phyloP scores from a whole-genome alignment of 2,797 vertebrate genomes.

The Lerista edwardsae region DNA sequence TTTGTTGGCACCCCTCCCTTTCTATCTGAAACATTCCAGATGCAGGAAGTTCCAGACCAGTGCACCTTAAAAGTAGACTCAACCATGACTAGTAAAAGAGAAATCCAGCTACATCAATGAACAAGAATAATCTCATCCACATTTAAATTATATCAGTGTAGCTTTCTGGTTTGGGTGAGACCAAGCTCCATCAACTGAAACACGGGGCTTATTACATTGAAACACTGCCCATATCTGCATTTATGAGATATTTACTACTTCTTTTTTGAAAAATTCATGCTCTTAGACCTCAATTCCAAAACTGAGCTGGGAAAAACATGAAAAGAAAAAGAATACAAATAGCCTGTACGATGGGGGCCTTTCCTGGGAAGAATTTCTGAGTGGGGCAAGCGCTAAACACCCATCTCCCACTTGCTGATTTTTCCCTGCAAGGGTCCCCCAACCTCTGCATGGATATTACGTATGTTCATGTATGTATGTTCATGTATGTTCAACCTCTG shows the following conservation, averaged over 20 bases:
- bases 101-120: background rate
- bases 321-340: no score
- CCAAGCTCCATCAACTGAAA: background rate
- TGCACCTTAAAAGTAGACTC: background rate
- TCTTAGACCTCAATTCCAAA: no score
- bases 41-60: constrained; percentile 27
- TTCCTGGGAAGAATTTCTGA: no score
- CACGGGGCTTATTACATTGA: background rate
- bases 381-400: no score
- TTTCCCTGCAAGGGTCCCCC: no score
- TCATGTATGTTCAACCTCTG: no score
- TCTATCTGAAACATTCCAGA: constrained; percentile 7
- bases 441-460: no score
- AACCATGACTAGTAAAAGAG: constrained; percentile 3
- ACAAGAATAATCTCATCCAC: background rate
- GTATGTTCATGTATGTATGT: no score
- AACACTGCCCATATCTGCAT: background rate
- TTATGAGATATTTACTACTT: background rate
- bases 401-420: no score
- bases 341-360: no score
- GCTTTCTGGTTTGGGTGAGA: accelerated
- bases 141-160: background rate
- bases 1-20: constrained; percentile 20
- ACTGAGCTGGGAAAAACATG: no score
- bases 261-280: no score